phyloP scores from a whole-genome alignment of 2,113 vertebrate species.

The Pygoscelis antarcticus region DNA sequence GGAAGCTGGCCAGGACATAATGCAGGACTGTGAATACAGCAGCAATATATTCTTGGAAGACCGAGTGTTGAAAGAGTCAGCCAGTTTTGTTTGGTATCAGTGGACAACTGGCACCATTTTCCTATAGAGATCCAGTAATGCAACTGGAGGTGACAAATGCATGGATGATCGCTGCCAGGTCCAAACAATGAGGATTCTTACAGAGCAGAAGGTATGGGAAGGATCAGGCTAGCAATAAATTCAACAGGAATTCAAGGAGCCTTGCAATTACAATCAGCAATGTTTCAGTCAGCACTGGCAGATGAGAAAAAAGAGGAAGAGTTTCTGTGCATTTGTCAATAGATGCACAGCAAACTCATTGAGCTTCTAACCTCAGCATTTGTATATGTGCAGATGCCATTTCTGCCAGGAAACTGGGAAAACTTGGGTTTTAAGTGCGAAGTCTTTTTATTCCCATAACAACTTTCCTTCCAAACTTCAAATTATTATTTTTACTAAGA shows the following conservation, averaged over 20 bases:
- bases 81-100: neutral
- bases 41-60: neutral
- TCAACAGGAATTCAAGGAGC: neutral
- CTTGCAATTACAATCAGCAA: neutral
- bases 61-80: rapidly evolving
- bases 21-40: neutral
- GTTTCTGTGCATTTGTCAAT: neutral
- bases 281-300: neutral
- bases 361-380: neutral
- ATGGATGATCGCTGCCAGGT: neutral
- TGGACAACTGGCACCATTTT: neutral
- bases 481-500: neutral
- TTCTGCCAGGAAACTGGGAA: neutral
- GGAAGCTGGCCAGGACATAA: neutral
- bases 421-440: neutral
- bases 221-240: neutral
- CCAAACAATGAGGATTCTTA: neutral
- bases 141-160: neutral
- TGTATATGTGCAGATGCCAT: neutral
- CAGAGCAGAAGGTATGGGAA: neutral
- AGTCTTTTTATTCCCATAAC: neutral
- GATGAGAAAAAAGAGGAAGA: neutral
- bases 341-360: neutral
- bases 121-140: neutral
- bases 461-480: neutral